Conservation (phyloP, 1,140 invertebrate species). For the Stegodyphus dumicola region DNA sequence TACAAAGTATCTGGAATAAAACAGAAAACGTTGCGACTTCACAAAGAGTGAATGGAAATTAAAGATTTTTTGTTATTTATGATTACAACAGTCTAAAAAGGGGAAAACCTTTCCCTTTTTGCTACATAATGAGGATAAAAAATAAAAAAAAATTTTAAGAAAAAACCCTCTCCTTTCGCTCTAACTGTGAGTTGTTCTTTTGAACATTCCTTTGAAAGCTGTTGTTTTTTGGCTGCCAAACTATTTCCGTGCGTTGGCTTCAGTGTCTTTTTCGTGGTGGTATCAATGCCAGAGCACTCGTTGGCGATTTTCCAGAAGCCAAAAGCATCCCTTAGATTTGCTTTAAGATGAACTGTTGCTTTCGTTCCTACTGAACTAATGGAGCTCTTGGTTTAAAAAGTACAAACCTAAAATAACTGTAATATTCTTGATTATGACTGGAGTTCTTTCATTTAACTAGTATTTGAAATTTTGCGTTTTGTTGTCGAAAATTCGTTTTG, state of each 20-base stretch:
- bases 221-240: slow-evolving; percentile 54
- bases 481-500: not conserved
- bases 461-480: too few species aligned
- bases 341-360: not conserved
- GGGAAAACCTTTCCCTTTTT: too few species aligned
- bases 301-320: slow-evolving; percentile 39
- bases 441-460: too few species aligned
- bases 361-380: not conserved
- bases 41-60: too few species aligned
- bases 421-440: not conserved
- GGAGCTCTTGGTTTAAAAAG: not conserved
- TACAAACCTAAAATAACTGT: not conserved
- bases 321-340: slow-evolving; percentile 12
- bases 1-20: too few species aligned
- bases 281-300: slow-evolving; percentile 47
- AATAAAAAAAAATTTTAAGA: too few species aligned
- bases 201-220: slow-evolving; percentile 47
- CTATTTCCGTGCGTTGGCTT: slow-evolving; percentile 60
- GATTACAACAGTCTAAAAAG: too few species aligned
- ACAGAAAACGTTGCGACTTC: too few species aligned
- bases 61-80: too few species aligned
- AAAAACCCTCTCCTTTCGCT: not conserved
- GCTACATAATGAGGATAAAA: too few species aligned
- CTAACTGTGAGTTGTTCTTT: slow-evolving; percentile 33
- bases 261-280: slow-evolving; percentile 47